Base-by-base conservation (phyloP, 2,113 vertebrate species). In the Oenanthe oenanthe region DNA sequence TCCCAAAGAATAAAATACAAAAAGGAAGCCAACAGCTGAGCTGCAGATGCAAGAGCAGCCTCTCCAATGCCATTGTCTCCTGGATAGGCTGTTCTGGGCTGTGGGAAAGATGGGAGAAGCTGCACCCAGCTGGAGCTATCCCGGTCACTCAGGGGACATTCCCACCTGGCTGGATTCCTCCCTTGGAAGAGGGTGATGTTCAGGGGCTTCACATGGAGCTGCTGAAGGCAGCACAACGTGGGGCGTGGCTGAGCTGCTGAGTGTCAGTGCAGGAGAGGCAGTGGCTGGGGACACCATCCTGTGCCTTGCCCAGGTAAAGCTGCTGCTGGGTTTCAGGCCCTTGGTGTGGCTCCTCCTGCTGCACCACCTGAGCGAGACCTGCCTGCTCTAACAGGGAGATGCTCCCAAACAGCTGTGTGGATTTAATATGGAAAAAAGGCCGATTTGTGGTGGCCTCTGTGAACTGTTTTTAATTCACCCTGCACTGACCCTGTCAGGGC, bases 131-230 rank as follows among this genome's bases (percentile, higher is more conserved):
- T 12, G 20, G 72, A 38, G 63, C 9, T 38, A 12, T 12, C 8
- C 43, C 3, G 0, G 31, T 9, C 47, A 19, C 0, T 34, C 17
- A 17, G 57, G 22, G 18, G 10, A 11, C 1, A 4, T 34, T 28
- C 60, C 50, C 13, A 6, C 16, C 18, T 0, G 1, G 8, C 48
- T 2, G 3, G 2, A 28, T 22, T 60, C 40, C 10, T 65, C 31
- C 47, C 13, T 8, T 13, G 70, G 36, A 15, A 34, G 17, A n/a
- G 28, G 40, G 38, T 56, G 9, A 11, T 18, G 5, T 4, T 60
- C 31, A 31, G 73, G 28, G n/a, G 17, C 13, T 53, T 56, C 70
- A 18, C 7, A 3, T 7, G 34, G 32, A 40, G 45, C 65, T 68
- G 36, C 32, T 25, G 62, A 50, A 22, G 67, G 75, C 61, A 74